A percentile compares a stretch with the other conserved stretches of the same genome.
Evolutionary conservation across 1,140 invertebrate species (phyloP).

Genomic region (Phenacoccus solenopsis): DNA sequence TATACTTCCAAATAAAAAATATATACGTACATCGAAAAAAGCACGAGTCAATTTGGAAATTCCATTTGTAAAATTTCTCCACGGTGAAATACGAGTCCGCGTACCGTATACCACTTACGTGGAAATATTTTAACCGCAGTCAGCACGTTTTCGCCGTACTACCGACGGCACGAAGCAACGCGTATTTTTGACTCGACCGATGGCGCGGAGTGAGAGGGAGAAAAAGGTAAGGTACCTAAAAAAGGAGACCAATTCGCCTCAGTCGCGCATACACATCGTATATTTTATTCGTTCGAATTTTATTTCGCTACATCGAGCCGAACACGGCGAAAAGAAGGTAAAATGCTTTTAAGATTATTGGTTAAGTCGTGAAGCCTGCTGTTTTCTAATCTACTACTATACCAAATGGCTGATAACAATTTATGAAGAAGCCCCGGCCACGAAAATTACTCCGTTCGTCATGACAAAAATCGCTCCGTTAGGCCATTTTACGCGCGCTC

Average conservation of each 20-base stretch:
- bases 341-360: slow-evolving; percentile 3
- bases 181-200: no score
- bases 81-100: no score
- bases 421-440: background rate
- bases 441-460: background rate
- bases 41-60: no score
- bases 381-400: background rate
- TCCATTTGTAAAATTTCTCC: no score
- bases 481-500: background rate
- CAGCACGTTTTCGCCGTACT: no score
- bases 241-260: background rate
- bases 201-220: background rate
- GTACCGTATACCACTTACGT: no score
- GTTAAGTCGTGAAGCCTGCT: background rate
- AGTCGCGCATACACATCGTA: background rate
- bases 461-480: slow-evolving; percentile 1
- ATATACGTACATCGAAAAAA: no score
- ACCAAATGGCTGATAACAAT: background rate
- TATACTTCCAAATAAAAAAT: no score
- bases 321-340: background rate
- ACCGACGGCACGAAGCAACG: no score
- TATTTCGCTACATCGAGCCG: background rate
- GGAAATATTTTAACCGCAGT: no score
- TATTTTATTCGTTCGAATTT: slow-evolving; percentile 3
- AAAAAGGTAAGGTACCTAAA: background rate